Evolutionary conservation across 1,140 invertebrate species (phyloP).

Genomic region (Drosophila virilis): DNA sequence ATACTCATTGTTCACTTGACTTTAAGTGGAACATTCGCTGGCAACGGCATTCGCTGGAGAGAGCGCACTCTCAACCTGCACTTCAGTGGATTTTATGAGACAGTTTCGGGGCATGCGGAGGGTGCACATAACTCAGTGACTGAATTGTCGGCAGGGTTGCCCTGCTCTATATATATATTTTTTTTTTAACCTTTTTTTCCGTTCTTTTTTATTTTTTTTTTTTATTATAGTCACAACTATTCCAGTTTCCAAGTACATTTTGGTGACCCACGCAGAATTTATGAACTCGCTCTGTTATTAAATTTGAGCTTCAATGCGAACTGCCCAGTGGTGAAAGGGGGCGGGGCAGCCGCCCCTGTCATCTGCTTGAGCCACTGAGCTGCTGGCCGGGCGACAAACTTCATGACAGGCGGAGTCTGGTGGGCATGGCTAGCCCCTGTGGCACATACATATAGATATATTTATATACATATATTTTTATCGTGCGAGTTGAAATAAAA

Average conservation of each 20-base stretch:
- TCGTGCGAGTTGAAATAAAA: constrained; percentile 66
- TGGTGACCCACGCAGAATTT: constrained; percentile 41
- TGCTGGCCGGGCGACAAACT: constrained; percentile 63
- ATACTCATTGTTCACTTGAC: constrained; percentile 21
- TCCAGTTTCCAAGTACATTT: constrained; percentile 18
- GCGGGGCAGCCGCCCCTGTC: constrained; percentile 8
- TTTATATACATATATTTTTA: not conserved
- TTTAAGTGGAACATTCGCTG: constrained; percentile 17
- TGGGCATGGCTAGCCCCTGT: not conserved
- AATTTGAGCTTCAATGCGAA: constrained; percentile 42
- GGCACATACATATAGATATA: not conserved
- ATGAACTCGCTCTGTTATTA: constrained; percentile 63
- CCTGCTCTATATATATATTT: not conserved
- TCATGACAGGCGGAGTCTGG: constrained; percentile 50
- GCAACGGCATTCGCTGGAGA: not conserved
- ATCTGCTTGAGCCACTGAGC: constrained; percentile 17
- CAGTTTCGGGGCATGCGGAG: constrained; percentile 4
- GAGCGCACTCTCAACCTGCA: constrained; percentile 13
- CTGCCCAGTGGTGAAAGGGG: constrained; percentile 8
- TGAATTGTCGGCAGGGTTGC: constrained; percentile 23
- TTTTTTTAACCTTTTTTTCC: not conserved
- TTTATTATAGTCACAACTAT: constrained; percentile 22
- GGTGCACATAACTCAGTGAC: constrained; percentile 38
- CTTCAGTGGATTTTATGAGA: constrained; percentile 21
- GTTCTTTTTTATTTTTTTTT: constrained; percentile 9